Conservation (phyloP, 2,113 vertebrate genomes). For the Bos indicus region DNA sequence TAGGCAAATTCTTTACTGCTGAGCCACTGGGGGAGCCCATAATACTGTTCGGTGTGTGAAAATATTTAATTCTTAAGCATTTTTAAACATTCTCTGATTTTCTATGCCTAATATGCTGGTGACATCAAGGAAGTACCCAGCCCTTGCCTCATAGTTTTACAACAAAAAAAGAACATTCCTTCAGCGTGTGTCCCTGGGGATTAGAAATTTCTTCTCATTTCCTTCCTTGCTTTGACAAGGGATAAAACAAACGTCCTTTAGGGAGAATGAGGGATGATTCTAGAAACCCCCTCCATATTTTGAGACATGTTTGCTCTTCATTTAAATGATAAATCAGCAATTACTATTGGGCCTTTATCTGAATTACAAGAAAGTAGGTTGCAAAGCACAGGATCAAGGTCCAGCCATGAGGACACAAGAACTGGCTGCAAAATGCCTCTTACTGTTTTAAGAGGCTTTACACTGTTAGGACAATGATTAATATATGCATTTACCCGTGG, state of each 20-base stretch:
- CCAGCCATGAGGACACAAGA: not conserved
- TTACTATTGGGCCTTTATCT: not conserved
- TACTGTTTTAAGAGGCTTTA: not conserved
- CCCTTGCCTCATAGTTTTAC: not conserved
- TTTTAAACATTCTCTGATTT: not conserved
- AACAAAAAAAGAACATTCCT: not conserved
- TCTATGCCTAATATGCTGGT: not conserved
- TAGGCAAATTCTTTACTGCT: not conserved
- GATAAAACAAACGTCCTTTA: not conserved
- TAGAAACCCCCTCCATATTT: not conserved
- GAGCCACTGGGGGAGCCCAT: not conserved
- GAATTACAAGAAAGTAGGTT: not conserved
- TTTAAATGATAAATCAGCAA: not conserved
- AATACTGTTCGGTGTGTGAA: not conserved
- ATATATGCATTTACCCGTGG: not conserved
- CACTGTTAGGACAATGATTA: not conserved
- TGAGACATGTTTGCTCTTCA: not conserved
- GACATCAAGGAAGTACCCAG: not conserved
- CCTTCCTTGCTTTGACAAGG: not conserved
- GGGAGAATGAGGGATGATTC: not conserved
- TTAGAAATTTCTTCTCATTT: slow-evolving; percentile 7
- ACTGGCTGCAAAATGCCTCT: not conserved
- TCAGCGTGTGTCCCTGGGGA: not conserved
- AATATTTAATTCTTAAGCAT: not conserved
- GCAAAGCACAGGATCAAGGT: not conserved